Conservation (phyloP, 1,140 invertebrate species). For the Drosophila kanapiae region DNA sequence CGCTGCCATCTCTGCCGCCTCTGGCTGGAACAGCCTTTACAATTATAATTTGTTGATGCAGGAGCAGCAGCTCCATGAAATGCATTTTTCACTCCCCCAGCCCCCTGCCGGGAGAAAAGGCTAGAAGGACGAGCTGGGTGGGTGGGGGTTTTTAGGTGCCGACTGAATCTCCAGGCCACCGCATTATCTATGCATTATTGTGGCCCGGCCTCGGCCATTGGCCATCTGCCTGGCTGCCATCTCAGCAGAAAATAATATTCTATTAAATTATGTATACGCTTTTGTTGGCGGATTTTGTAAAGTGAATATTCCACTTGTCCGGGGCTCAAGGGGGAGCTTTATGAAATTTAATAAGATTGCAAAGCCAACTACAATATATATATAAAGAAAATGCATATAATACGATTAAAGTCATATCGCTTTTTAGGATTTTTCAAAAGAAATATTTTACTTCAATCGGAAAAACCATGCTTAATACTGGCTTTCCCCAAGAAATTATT, state of each 20-base stretch:
- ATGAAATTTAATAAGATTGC: constrained; percentile 6
- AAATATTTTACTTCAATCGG: neutral
- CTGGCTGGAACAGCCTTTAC: constrained; percentile 32
- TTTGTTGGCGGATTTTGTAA: constrained; percentile 19
- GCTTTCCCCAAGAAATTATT: neutral
- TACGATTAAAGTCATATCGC: neutral
- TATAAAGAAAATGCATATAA: neutral
- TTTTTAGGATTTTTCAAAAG: neutral
- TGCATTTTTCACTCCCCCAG: constrained; percentile 34
- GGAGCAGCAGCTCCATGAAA: constrained; percentile 23
- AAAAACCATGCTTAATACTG: neutral
- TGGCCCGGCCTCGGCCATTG: constrained; percentile 19
- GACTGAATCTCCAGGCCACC: constrained; percentile 13
- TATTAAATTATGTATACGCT: constrained; percentile 67
- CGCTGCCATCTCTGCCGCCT: neutral
- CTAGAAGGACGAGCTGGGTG: neutral
- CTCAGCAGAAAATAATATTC: constrained; percentile 59
- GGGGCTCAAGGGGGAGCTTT: neutral
- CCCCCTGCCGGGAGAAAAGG: neutral
- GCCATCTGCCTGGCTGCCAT: constrained; percentile 40
- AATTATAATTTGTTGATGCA: constrained; percentile 70
- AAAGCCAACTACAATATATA: neutral
- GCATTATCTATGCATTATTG: constrained; percentile 60
- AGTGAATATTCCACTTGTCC: constrained; percentile 38
- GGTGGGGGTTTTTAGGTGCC: constrained; percentile 3